Conservation (phyloP, 64 coral and sea anemone genomes). For the Acropora yongei region DNA sequence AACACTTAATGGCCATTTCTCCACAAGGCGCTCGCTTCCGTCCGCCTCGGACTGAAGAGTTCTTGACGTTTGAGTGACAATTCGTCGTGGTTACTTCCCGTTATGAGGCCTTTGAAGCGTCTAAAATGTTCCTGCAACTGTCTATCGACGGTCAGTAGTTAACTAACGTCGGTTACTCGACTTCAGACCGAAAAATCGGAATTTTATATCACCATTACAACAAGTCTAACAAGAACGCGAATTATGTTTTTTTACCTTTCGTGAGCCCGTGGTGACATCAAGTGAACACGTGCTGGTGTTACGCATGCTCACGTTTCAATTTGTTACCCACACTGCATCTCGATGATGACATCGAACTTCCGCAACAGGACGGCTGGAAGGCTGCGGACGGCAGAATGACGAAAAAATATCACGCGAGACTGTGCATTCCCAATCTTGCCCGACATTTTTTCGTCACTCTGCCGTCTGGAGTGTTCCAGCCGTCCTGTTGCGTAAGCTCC, state of each 20-base stretch:
- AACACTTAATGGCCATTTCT: conserved; percentile 47
- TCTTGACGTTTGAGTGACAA: conserved; percentile 38
- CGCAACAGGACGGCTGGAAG: too few species aligned
- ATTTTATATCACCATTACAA: not conserved
- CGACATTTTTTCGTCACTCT: too few species aligned
- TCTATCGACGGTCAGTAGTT: not conserved
- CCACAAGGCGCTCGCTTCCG: conserved; percentile 50
- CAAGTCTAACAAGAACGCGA: not conserved
- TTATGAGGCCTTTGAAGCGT: not conserved
- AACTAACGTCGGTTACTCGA: not conserved
- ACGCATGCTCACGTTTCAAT: conserved; percentile 15
- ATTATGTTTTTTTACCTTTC: not conserved
- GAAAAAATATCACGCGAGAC: too few species aligned
- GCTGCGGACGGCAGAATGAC: too few species aligned
- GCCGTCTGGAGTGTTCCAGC: too few species aligned
- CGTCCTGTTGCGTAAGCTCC: too few species aligned
- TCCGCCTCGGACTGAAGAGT: conserved; percentile 22
- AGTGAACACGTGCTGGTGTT: conserved; percentile 27
- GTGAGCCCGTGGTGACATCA: conserved; percentile 52
- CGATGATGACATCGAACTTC: too few species aligned
- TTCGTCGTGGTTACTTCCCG: conserved; percentile 43
- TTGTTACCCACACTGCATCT: conserved; percentile 33
- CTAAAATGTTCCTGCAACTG: not conserved
- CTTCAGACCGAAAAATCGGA: not conserved
- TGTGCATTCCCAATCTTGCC: too few species aligned